Base-by-base conservation (phyloP, 2,797 vertebrate genomes). In the Chrysolophus pictus region DNA sequence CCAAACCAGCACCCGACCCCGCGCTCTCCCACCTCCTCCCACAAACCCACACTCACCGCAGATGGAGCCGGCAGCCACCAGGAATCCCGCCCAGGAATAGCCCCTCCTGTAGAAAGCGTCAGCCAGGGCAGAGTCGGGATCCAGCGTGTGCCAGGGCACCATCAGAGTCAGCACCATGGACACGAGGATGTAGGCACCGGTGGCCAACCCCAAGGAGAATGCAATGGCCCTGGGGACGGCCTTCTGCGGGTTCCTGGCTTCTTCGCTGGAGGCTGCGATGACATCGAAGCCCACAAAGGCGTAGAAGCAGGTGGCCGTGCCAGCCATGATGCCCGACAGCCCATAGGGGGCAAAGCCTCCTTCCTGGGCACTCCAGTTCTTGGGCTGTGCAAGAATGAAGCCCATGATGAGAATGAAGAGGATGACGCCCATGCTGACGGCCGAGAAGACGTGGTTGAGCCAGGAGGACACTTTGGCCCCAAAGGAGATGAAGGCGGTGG, bases 201-300 rank as follows among this genome's bases (percentile, higher is more conserved):
- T 98, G 10, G 98, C 99, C 49, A 99, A 94, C 47, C 94, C 98
- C 15, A 99, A 94, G 10, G 99, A 98, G 94, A 99, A 97, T 4
- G 98, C 98, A 0, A 98, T 99, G 77, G 99, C 99, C 29, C 98
- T 96, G 26, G 99, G 99, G 75, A 99, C 85, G 2, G 99, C 98
- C 90, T 96, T 98, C 97, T 98, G 98, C 0, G 99, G 99, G 96
- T 99, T 98, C 94, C 97, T 98, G 60, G 99, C 99, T 95, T 99
- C 99, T 95, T 99, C 99, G 0, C 99, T 99, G 67, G 99, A 99
- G 7, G 99, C 98, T 0, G 99, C 99, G 0, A 99, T 99, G 29
- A 99, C 99, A 0, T 99, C 99, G 2, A 99, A 99, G 72, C 99
- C 99, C 73, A 99, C 99, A 2, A 99, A 99, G 9, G 99, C 99